phyloP scores from a whole-genome alignment of 1,140 invertebrate genomes.

The Zaprionus africanus region DNA sequence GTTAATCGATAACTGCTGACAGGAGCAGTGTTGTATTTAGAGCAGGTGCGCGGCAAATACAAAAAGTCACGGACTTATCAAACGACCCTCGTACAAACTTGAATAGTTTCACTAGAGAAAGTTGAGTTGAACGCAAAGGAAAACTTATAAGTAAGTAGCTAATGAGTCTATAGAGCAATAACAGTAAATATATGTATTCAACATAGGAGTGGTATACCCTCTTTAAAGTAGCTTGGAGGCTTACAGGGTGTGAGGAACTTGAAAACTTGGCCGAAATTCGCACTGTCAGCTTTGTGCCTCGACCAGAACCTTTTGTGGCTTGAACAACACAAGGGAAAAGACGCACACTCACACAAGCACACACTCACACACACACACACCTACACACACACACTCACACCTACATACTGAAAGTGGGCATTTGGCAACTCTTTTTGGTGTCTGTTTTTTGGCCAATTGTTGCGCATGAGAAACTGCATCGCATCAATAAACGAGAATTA shows the following conservation, averaged over 20 bases:
- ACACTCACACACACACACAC: not conserved
- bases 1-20: no score
- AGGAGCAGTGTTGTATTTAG: no score
- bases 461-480: conserved; percentile 43
- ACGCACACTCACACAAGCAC: not conserved
- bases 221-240: not conserved
- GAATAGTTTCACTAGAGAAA: not conserved
- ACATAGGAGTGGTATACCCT: not conserved
- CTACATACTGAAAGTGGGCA: not conserved
- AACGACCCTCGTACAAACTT: no score
- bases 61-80: no score
- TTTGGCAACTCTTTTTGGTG: conserved; percentile 16
- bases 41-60: no score
- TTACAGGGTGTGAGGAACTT: conserved; percentile 24
- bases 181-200: no score
- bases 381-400: not conserved
- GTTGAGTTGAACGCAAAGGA: no score
- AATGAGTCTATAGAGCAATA: no score
- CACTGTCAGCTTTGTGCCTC: conserved; percentile 43
- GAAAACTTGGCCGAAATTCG: conserved; percentile 34
- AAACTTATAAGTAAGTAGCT: no score
- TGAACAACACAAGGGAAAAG: conserved; percentile 27
- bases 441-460: conserved; percentile 42
- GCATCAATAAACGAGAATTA: conserved; percentile 41
- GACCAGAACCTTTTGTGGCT: conserved; percentile 35